Evolutionary conservation across 2,113 vertebrate species (phyloP), one percentile per base, ranked within the genome.

Genomic region (Eulemur rufifrons): DNA sequence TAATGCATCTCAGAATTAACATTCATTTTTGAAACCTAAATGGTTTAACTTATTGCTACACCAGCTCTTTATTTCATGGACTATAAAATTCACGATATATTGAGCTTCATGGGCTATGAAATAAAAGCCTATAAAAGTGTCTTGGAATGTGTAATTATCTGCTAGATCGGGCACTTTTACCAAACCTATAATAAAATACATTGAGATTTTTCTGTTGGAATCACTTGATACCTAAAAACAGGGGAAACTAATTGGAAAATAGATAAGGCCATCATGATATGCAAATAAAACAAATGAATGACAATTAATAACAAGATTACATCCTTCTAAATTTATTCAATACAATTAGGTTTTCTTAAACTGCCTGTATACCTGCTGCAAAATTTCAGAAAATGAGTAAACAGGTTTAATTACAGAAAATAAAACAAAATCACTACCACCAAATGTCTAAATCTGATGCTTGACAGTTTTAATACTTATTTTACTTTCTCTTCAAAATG

Each of bases 131-230:
- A 98, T 98, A 98, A 98, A 99, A 98, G 89, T 97, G 95, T 98
- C 97, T 96, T 98, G 88, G 97, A 98, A 98, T 96, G 97, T 98
- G 95, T 97, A 98, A 98, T 98, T 98, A 98, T 98, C 98, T 98
- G 97, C 94, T 95, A 98, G 97, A 97, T 98, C 96, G 63, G 97
- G 77, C 96, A 97, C 98, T 98, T 98, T 96, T 96, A 98, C 97
- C 87, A 97, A 97, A 90, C 85, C 78, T 64, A 88, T 97, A 97
- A 97, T 97, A 97, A 98, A 98, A 95, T 96, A 89, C 97, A 97
- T 45, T 93, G 85, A 50, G 32, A 92, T 37, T 96, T 96, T 96
- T 93, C 89, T 93, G 80, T 93, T 96, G 69, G 32, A 96, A 98
- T 98, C 91, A 91, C 95, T 56, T 96, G 95, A 96, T 98, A 97